Evolutionary conservation across 2,888 invertebrate species (phyloP), one percentile per base, ranked within the genome.

Genomic region (Coronaproctus castanopsis): DNA sequence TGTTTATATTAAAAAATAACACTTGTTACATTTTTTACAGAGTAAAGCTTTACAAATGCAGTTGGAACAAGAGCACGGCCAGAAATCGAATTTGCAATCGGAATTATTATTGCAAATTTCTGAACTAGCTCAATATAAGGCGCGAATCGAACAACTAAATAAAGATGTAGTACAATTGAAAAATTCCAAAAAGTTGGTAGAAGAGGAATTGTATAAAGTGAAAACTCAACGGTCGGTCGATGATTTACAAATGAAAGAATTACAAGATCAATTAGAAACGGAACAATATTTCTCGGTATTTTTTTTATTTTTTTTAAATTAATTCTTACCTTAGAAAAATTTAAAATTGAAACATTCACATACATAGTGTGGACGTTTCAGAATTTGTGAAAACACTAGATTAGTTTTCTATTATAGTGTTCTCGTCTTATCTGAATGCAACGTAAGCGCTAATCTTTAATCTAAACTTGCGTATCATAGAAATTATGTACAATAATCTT

Each of bases 181-280:
- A 58, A 84, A 86, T 67, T 75, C 80, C 1, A 84, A 83, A 70
- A 78, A 80, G 61, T 76, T 76, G 62, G 74, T 83, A 62, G 87
- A 88, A 69, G 86, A 88, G 65, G 87, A 87, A 68, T 72, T 87
- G 52, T 78, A 80, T 65, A 82, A 81, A 70, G 71, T 87, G 21
- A 85, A 84, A 70, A 78, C 83, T 66, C 75, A 78, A 60, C 76
- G 79, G 59, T 80, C 80, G 58, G 78, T 81, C 24, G 81, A 81
- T 67, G 79, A 83, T 63, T 71, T 82, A 52, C 81, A 81, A 74
- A 85, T 89, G 76, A 90, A 91, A 70, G 96, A 97, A 72, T 75
- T 96, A 48, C 89, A 93, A 68, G 92, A 93, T 66, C 93, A 93
- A 71, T 74, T 95, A 58, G 96, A 96, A 74, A 89, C 89, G 49